Base-by-base conservation (phyloP, 2,797 vertebrate species). In the Arnoldichthys spilopterus region DNA sequence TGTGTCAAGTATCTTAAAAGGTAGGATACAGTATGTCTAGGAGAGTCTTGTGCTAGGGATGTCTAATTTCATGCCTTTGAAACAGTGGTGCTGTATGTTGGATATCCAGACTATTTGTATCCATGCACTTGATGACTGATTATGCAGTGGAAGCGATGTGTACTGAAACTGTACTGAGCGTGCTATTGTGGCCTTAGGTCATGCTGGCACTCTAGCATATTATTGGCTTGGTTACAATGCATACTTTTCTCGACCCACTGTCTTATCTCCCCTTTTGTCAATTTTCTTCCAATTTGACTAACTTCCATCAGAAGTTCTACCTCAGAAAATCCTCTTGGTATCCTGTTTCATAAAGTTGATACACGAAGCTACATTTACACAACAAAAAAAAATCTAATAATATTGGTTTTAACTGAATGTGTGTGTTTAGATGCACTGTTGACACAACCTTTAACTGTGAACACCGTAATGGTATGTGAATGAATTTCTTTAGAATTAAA, bases 131-230 rank as follows among this genome's bases (percentile, higher is more conserved):
- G 24, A 49, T 15, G 22, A 67, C 47, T 58, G 20, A 37, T 40
- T 24, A 7, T 73, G 8, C 32, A 45, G 49, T 72, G 59, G 28
- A 40, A 68, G 30, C 6, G 28, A 62, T 26, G 22, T 76, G 45
- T 66, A 76, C 62, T 47, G 43, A 32, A 45, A n/a, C 8, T 73
- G 40, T 56, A 49, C 32, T 68, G n/a, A 30, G 72, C 68, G 28
- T 26, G 59, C n/a, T 32, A n/a, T 24, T 37, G 20, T 45, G 64
- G 45, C 34, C 34, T 76, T 20, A 67, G 59, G 49, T 59, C 62
- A 73, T 51, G 53, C 20, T 40, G 40, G 43, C 30, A 28, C 32
- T 13, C 20, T 28, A 47, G 40, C 26, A 37, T 58, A 24, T 15
- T 71, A 20, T 37, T 40, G 51, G 32, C 32, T 56, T 20, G 8